These are phyloP conservation scores for Andrena hattorfiana DNA, from an alignment of 2,888 invertebrate species.

Conservation along the genomic window DNA sequence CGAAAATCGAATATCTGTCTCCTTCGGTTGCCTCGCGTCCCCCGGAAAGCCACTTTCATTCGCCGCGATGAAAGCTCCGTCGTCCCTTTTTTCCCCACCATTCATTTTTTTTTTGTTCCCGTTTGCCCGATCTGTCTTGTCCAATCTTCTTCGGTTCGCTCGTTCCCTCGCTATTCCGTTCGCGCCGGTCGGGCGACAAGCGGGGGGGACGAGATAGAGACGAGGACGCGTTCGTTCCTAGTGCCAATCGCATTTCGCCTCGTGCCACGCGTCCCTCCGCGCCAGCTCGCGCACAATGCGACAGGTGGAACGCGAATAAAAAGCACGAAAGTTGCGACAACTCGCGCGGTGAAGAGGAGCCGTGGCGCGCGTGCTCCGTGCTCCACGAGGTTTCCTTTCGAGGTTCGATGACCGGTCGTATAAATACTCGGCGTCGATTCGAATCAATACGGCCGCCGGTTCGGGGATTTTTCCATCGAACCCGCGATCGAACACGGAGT, in stretches of 20 bases:
- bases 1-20: constrained; percentile 56
- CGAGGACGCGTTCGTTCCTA: constrained; percentile 20
- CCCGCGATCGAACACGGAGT: neutral
- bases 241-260: constrained; percentile 55
- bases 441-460: constrained; percentile 37
- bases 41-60: constrained; percentile 53
- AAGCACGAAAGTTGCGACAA: constrained; percentile 50
- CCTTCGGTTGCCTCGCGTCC: constrained; percentile 23
- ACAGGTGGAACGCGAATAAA: constrained; percentile 67
- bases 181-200: neutral
- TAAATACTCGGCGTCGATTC: constrained; percentile 32
- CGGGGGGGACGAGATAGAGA: neutral
- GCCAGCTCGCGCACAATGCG: constrained; percentile 49
- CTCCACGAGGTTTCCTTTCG: constrained; percentile 6
- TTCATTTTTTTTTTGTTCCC: neutral
- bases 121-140: constrained; percentile 7
- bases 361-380: neutral
- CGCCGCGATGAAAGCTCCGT: constrained; percentile 47
- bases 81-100: neutral
- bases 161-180: constrained; percentile 20
- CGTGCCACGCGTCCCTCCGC: constrained; percentile 40
- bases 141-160: constrained; percentile 3
- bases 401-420: constrained; percentile 55
- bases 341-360: constrained; percentile 6
- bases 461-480: constrained; percentile 9